These are phyloP conservation scores for Potamilus streckersoni DNA, from an alignment of 1,140 invertebrate species.

Conservation along the genomic window DNA sequence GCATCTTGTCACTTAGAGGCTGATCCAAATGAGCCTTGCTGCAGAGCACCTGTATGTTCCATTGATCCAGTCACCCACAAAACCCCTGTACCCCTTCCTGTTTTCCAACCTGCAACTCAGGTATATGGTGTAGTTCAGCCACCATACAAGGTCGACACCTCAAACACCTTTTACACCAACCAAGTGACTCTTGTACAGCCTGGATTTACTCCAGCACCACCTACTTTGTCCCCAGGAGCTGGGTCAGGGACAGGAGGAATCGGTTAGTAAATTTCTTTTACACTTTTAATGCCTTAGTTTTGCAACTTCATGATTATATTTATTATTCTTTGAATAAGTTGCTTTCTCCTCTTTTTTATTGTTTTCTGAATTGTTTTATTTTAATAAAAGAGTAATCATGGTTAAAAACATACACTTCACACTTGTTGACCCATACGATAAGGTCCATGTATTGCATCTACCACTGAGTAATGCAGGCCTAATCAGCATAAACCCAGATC, in stretches of 20 bases:
- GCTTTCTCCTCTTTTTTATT: too few relatives aligned
- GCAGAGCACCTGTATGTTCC: slow-evolving; percentile 49
- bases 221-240: slow-evolving; percentile 19
- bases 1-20: slow-evolving; percentile 43
- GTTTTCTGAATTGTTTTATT: too few relatives aligned
- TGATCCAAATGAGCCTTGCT: slow-evolving; percentile 51
- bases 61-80: slow-evolving; percentile 39
- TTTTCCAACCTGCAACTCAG: slow-evolving; percentile 33
- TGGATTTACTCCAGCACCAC: slow-evolving; percentile 39
- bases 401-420: too few relatives aligned
- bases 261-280: slow-evolving; percentile 19
- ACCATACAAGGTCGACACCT: slow-evolving; percentile 13
- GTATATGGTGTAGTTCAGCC: slow-evolving; percentile 28
- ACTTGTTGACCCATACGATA: too few relatives aligned
- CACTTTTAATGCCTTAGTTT: background rate
- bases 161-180: slow-evolving; percentile 21
- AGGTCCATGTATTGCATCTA: too few relatives aligned
- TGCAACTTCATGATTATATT: too few relatives aligned
- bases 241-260: slow-evolving; percentile 33
- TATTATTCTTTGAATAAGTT: too few relatives aligned
- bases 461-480: too few relatives aligned
- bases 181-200: slow-evolving; percentile 30
- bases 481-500: too few relatives aligned
- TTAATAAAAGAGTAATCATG: too few relatives aligned
- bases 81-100: slow-evolving; percentile 38